Evolutionary conservation across 2,113 vertebrate species (phyloP).

Genomic region (Sinocyclocheilus anophthalmus): DNA sequence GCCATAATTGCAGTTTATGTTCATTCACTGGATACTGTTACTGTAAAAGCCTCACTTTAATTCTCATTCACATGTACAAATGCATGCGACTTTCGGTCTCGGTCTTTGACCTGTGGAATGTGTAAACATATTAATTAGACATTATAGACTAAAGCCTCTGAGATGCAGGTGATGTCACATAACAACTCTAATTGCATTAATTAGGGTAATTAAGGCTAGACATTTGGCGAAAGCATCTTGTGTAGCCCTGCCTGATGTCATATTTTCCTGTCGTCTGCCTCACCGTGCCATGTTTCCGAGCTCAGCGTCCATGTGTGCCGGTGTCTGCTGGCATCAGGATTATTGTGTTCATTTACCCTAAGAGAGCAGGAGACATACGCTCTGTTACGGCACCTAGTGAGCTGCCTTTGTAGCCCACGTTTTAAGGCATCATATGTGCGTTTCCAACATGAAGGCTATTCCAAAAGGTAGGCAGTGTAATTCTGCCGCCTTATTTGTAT

Average conservation of each 20-base stretch:
- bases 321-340: slow-evolving; percentile 43
- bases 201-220: slow-evolving; percentile 56
- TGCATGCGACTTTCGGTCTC: neutral
- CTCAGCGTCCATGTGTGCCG: slow-evolving; percentile 31
- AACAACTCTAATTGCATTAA: slow-evolving; percentile 53
- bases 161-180: slow-evolving; percentile 48
- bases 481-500: neutral
- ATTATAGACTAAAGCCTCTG: slow-evolving; percentile 36
- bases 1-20: neutral
- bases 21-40: neutral
- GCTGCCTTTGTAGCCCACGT: neutral
- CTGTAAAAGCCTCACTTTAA: neutral
- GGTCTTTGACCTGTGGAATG: slow-evolving; percentile 20
- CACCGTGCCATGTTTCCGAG: slow-evolving; percentile 31
- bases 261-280: slow-evolving; percentile 50
- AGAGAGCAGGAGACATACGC: slow-evolving; percentile 19
- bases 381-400: neutral
- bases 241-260: slow-evolving; percentile 38
- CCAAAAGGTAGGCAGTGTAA: neutral
- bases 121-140: slow-evolving; percentile 42
- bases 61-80: neutral
- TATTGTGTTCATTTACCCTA: slow-evolving; percentile 33
- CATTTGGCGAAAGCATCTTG: slow-evolving; percentile 48
- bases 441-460: neutral
- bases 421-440: neutral